Evolutionary conservation across 1,140 invertebrate genomes (phyloP).

Genomic region (Drosophila oshimai): DNA sequence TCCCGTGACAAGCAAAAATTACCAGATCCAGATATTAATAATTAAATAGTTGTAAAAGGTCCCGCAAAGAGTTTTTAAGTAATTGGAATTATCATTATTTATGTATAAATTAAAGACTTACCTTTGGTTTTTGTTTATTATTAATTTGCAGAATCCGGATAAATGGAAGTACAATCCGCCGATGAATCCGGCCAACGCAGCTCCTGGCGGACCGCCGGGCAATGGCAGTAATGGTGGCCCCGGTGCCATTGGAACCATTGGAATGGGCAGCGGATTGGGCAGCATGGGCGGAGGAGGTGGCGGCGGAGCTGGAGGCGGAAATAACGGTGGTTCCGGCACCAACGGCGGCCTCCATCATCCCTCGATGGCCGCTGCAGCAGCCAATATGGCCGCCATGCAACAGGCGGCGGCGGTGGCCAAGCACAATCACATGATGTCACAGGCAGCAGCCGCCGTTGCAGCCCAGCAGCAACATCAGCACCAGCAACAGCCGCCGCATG

Average conservation of each 20-base stretch:
- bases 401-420: slow-evolving; percentile 76
- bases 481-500: slow-evolving; percentile 54
- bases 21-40: too few species aligned
- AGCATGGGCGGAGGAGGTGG: slow-evolving; percentile 51
- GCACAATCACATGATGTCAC: slow-evolving; percentile 81
- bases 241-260: slow-evolving; percentile 71
- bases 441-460: slow-evolving; percentile 68
- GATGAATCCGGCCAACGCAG: slow-evolving; percentile 76
- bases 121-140: slow-evolving; percentile 10
- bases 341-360: slow-evolving; percentile 77
- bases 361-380: slow-evolving; percentile 69
- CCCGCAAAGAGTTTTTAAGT: too few species aligned
- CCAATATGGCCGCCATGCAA: slow-evolving; percentile 77
- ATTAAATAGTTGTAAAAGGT: too few species aligned
- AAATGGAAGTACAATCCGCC: slow-evolving; percentile 87
- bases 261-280: slow-evolving; percentile 68
- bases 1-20: too few species aligned
- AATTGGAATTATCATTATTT: too few species aligned
- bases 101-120: too few species aligned
- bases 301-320: slow-evolving; percentile 39
- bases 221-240: slow-evolving; percentile 69
- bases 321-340: slow-evolving; percentile 52
- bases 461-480: slow-evolving; percentile 72
- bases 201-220: slow-evolving; percentile 69
- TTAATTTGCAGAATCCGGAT: slow-evolving; percentile 85